A percentile compares a stretch with the other conserved stretches of the same genome.
phyloP scores from a whole-genome alignment of 1,140 invertebrate species.

The Drosophila baimaii region DNA sequence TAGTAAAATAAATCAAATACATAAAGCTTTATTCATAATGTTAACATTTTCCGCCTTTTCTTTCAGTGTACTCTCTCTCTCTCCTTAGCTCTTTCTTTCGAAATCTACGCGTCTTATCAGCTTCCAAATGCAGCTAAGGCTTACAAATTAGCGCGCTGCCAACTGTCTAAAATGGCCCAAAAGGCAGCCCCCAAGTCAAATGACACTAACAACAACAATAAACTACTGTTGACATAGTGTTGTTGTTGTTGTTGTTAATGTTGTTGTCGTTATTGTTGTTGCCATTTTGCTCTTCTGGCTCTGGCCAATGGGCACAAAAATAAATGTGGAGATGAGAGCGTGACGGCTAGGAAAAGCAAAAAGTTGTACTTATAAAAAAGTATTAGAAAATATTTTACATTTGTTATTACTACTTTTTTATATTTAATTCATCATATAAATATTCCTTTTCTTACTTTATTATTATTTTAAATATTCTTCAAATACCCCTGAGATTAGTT shows the following conservation, averaged over 20 bases:
- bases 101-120: constrained; percentile 73
- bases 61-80: constrained; percentile 2
- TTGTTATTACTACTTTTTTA: no score
- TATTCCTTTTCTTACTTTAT: not conserved
- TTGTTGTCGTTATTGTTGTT: constrained; percentile 56
- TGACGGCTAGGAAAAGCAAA: not conserved
- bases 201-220: constrained; percentile 83
- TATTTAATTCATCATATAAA: no score
- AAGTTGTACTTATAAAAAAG: not conserved
- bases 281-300: constrained; percentile 18
- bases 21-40: not conserved
- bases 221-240: constrained; percentile 75
- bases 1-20: no score
- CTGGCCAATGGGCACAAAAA: constrained; percentile 6
- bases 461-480: no score
- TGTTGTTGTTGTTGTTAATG: constrained; percentile 64
- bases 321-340: constrained; percentile 22
- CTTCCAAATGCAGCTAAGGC: constrained; percentile 70
- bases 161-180: constrained; percentile 76
- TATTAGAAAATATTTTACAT: no score
- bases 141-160: constrained; percentile 83
- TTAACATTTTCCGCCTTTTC: not conserved
- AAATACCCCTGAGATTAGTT: not conserved
- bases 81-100: constrained; percentile 22
- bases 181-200: constrained; percentile 78